A percentile compares a stretch with the other conserved stretches of the same genome.
Evolutionary conservation across 2,797 vertebrate genomes (phyloP).

Genomic region (Alfaro cultratus): DNA sequence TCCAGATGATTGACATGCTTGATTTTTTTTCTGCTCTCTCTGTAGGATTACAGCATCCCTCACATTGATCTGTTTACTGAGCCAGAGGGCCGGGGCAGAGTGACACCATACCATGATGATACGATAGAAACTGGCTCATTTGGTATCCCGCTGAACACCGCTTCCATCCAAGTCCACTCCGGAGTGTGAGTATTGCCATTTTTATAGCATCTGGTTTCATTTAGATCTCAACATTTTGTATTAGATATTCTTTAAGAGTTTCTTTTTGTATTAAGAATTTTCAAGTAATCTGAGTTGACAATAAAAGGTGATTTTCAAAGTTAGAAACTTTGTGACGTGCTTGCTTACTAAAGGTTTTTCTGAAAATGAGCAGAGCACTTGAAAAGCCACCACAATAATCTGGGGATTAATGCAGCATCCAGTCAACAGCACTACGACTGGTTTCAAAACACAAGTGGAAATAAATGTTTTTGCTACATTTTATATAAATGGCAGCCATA

Average conservation of each 20-base stretch:
- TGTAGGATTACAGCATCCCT: slow-evolving; percentile 91
- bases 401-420: background rate
- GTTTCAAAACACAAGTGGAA: background rate
- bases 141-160: slow-evolving; percentile 85
- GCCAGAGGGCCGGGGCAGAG: slow-evolving; percentile 85
- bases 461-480: background rate
- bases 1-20: slow-evolving; percentile 29
- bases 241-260: background rate
- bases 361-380: background rate
- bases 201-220: background rate
- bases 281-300: background rate
- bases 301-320: background rate
- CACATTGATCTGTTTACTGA: slow-evolving; percentile 93
- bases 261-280: background rate
- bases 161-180: slow-evolving; percentile 92
- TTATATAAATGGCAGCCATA: background rate
- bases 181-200: slow-evolving; percentile 87
- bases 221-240: background rate
- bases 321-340: background rate
- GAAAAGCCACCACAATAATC: background rate
- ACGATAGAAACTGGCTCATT: slow-evolving; percentile 86
- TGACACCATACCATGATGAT: slow-evolving; percentile 87
- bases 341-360: background rate
- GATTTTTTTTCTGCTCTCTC: slow-evolving; percentile 15
- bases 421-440: background rate